Percentiles rank a stretch among this genome's conserved stretches.
These are phyloP conservation scores for Bovichtus diacanthus DNA, from an alignment of 2,797 vertebrate genomes.

Conservation along the genomic window DNA sequence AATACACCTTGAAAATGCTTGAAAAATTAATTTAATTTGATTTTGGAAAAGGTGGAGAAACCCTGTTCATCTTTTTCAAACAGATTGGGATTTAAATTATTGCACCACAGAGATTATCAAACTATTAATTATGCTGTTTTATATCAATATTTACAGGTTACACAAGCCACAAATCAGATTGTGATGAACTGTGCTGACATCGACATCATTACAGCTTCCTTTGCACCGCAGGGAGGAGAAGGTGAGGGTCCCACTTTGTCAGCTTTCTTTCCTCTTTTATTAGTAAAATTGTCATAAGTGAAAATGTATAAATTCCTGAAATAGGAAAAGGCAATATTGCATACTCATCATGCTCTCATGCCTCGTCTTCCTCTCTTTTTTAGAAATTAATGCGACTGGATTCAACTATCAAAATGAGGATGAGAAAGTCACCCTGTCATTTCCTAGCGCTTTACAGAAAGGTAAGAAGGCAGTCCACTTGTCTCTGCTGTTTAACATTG, in stretches of 20 bases:
- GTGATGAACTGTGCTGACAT: conserved; percentile 99
- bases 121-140: conserved; percentile 16
- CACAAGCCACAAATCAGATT: conserved; percentile 96
- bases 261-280: too few species aligned
- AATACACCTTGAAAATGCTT: too few species aligned
- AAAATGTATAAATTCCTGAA: not conserved
- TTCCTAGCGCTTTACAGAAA: conserved; percentile 94
- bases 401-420: conserved; percentile 99
- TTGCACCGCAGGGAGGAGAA: conserved; percentile 93
- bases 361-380: not conserved
- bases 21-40: too few species aligned
- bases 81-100: not conserved
- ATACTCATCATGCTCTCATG: not conserved
- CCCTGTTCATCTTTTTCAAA: not conserved
- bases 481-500: not conserved
- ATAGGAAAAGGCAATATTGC: not conserved
- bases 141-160: conserved; percentile 89
- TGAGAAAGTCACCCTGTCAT: conserved; percentile 98
- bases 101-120: not conserved
- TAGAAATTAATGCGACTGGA: conserved; percentile 97
- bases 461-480: conserved; percentile 78
- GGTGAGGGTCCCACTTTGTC: conserved; percentile 81
- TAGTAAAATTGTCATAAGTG: not conserved
- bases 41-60: too few species aligned
- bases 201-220: conserved; percentile 98